Evolutionary conservation across 2,888 invertebrate genomes (phyloP).

Genomic region (Rhingia rostrata): DNA sequence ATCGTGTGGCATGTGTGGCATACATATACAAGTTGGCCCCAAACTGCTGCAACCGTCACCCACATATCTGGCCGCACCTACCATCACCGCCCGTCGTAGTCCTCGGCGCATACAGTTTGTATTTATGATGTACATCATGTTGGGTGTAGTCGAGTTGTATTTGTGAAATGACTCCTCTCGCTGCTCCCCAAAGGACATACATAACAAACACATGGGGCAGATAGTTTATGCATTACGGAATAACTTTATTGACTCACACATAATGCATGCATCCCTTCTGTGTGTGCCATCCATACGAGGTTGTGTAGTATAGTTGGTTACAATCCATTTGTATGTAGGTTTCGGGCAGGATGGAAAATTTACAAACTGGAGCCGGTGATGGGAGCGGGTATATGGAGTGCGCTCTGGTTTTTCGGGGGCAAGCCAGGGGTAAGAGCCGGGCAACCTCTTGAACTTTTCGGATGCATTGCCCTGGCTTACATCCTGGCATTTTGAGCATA

Average conservation of each 20-base stretch:
- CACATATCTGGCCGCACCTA: background rate
- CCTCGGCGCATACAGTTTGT: constrained; percentile 2
- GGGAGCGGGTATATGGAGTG: background rate
- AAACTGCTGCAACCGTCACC: background rate
- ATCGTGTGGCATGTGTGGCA: constrained; percentile 48
- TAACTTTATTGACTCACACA: constrained; percentile 73
- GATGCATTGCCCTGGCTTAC: constrained; percentile 67
- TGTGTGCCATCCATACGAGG: constrained; percentile 23
- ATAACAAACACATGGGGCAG: constrained; percentile 57
- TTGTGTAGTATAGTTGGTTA: constrained; percentile 15
- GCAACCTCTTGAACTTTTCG: constrained; percentile 66
- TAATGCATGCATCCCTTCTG: constrained; percentile 60
- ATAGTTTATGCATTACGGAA: constrained; percentile 69
- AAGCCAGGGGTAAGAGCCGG: constrained; percentile 57
- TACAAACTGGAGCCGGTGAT: constrained; percentile 41
- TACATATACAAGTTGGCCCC: constrained; percentile 26
- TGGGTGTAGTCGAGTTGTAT: constrained; percentile 31
- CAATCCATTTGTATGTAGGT: constrained; percentile 46
- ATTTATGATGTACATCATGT: constrained; percentile 44
- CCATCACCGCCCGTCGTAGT: background rate
- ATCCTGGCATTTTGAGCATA: constrained; percentile 59
- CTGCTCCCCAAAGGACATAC: constrained; percentile 17
- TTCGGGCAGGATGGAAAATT: constrained; percentile 45
- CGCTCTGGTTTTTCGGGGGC: constrained; percentile 54
- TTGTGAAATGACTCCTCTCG: constrained; percentile 47